These are phyloP conservation scores for Parauchenoglanis punctatus DNA, from an alignment of 2,797 vertebrate genomes.

Conservation along the genomic window DNA sequence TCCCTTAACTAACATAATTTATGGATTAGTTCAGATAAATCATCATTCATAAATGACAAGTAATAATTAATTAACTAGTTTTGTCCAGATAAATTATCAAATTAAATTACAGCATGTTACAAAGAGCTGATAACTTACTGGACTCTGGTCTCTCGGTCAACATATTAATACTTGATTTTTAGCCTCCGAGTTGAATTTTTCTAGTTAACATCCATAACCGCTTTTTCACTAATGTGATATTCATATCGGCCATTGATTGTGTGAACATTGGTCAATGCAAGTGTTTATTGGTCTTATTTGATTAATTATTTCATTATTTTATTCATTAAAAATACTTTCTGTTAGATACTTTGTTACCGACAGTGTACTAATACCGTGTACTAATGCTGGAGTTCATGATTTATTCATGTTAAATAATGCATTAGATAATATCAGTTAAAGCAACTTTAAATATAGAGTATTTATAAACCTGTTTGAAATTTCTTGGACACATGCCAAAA, in stretches of 20 bases:
- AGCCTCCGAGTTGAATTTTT: background rate
- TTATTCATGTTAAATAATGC: background rate
- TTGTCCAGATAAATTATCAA: background rate
- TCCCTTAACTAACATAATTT: constrained; percentile 2
- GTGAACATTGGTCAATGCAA: background rate
- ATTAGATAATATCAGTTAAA: background rate
- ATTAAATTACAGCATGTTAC: background rate
- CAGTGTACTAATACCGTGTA: background rate
- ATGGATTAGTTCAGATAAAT: background rate
- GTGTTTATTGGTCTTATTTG: background rate
- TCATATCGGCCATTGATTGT: background rate
- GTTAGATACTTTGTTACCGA: background rate
- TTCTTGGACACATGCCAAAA: background rate
- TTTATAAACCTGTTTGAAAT: background rate
- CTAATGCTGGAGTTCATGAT: background rate
- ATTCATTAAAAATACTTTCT: background rate
- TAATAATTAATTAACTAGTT: background rate
- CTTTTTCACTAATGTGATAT: background rate
- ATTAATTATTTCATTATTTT: background rate
- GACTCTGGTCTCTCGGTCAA: background rate
- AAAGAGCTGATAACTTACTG: background rate
- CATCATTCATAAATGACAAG: background rate
- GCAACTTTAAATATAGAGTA: background rate
- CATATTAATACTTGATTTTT: background rate
- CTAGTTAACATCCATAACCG: background rate